These are phyloP conservation scores for Verasper variegatus DNA, from an alignment of 2,113 vertebrate genomes.

Conservation along the genomic window DNA sequence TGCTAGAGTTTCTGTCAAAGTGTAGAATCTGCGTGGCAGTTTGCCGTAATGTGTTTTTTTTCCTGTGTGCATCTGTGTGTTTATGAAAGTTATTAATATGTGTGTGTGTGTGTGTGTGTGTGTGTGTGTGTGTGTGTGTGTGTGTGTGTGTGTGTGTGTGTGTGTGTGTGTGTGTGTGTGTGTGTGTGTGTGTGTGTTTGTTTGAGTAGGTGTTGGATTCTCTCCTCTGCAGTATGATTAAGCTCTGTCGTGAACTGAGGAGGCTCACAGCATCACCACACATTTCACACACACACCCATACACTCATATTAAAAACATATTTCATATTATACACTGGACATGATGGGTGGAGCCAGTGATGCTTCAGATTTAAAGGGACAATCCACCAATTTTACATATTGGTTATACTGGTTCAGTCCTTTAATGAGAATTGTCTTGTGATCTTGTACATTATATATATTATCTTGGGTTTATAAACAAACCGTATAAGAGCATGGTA, in stretches of 20 bases:
- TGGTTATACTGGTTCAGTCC: not conserved
- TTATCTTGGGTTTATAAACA: too few relatives aligned
- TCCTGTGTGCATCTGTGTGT: constrained; percentile 47
- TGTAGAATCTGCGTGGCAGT: constrained; percentile 58
- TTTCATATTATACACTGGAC: not conserved
- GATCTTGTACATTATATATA: too few relatives aligned
- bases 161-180: constrained; percentile 51
- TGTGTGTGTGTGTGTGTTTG: constrained; percentile 50
- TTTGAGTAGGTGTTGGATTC: constrained; percentile 42
- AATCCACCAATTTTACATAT: constrained; percentile 3
- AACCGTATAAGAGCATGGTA: not conserved
- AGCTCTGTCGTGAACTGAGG: constrained; percentile 31
- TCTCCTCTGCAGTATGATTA: constrained; percentile 74
- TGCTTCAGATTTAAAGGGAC: not conserved
- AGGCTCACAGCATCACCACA: not conserved
- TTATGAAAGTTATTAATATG: constrained; percentile 53
- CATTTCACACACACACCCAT: not conserved
- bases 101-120: constrained; percentile 50
- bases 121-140: constrained; percentile 41
- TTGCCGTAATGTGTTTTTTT: constrained; percentile 64
- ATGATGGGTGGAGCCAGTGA: not conserved
- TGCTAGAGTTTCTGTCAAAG: constrained; percentile 32
- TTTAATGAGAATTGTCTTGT: not conserved
- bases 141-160: constrained; percentile 54
- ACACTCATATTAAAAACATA: constrained; percentile 11